These are phyloP conservation scores for Ramphastos sulfuratus DNA, from an alignment of 2,113 vertebrate genomes.

Conservation along the genomic window DNA sequence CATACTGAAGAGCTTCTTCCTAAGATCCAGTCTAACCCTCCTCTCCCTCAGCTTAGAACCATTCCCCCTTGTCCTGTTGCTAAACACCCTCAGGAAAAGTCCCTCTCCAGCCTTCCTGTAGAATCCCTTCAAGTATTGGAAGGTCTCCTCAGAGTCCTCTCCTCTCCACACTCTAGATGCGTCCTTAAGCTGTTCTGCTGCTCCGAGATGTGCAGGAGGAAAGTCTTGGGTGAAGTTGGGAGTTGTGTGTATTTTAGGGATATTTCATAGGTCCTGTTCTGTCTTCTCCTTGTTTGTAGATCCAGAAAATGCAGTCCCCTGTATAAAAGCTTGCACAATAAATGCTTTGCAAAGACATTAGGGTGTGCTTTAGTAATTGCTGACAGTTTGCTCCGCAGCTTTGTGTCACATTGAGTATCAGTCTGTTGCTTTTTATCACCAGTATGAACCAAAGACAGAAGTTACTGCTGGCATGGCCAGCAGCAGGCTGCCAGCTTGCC, in stretches of 20 bases:
- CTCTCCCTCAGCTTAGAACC: no score
- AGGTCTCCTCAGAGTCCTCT: no score
- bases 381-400: background rate
- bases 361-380: background rate
- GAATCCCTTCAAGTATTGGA: no score
- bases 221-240: accelerated
- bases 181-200: background rate
- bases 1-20: no score
- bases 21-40: no score
- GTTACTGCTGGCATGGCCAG: background rate
- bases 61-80: no score
- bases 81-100: no score
- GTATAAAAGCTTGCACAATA: background rate
- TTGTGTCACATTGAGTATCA: background rate
- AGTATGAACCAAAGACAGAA: background rate
- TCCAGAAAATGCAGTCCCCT: background rate
- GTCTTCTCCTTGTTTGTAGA: background rate
- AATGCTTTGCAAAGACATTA: background rate
- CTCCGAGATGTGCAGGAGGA: background rate
- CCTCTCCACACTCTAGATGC: background rate
- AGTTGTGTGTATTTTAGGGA: background rate
- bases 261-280: background rate
- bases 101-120: no score
- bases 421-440: background rate
- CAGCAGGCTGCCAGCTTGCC: background rate